Conservation (phyloP, 2,888 invertebrate species). For the Ectemnius continuus region DNA sequence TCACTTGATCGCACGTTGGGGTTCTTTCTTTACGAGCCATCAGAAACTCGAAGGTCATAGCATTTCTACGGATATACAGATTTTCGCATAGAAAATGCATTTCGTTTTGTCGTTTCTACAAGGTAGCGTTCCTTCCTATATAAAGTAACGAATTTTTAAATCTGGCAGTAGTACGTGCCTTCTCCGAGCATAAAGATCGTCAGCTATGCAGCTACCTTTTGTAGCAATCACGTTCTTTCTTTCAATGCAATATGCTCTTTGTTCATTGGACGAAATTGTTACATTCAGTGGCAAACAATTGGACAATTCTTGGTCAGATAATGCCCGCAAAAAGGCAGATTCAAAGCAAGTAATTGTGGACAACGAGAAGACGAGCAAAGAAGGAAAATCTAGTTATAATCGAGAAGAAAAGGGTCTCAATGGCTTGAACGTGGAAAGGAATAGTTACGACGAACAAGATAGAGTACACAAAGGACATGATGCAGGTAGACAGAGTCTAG, state of each 20-base stretch:
- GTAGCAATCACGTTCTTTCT: slow-evolving; percentile 3
- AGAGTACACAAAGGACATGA: slow-evolving; percentile 78
- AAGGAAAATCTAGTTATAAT: slow-evolving; percentile 43
- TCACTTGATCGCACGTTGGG: slow-evolving; percentile 16
- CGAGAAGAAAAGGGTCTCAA: slow-evolving; percentile 50
- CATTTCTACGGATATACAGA: slow-evolving; percentile 37
- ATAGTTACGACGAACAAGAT: slow-evolving; percentile 79
- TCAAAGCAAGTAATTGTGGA: slow-evolving; percentile 48
- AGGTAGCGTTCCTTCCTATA: slow-evolving; percentile 55
- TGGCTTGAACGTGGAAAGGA: slow-evolving; percentile 72
- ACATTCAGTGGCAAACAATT: slow-evolving; percentile 21
- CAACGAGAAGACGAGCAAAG: slow-evolving; percentile 46
- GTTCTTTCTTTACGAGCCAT: slow-evolving; percentile 30
- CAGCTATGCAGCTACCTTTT: slow-evolving; percentile 17
- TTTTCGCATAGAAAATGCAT: slow-evolving; percentile 56
- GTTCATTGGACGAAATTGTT: slow-evolving; percentile 3
- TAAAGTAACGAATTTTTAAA: slow-evolving; percentile 33
- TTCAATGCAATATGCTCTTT: background rate
- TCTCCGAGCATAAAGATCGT: background rate
- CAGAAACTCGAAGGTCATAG: slow-evolving; percentile 41
- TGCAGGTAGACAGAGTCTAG: slow-evolving; percentile 79
- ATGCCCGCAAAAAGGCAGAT: slow-evolving; percentile 41
- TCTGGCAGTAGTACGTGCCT: background rate
- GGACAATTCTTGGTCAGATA: slow-evolving; percentile 39
- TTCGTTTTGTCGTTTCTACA: slow-evolving; percentile 57